Percentiles rank a stretch among this genome's conserved stretches.
Conservation (phyloP, 2,113 vertebrate species). For the Atlantisia rogersi region DNA sequence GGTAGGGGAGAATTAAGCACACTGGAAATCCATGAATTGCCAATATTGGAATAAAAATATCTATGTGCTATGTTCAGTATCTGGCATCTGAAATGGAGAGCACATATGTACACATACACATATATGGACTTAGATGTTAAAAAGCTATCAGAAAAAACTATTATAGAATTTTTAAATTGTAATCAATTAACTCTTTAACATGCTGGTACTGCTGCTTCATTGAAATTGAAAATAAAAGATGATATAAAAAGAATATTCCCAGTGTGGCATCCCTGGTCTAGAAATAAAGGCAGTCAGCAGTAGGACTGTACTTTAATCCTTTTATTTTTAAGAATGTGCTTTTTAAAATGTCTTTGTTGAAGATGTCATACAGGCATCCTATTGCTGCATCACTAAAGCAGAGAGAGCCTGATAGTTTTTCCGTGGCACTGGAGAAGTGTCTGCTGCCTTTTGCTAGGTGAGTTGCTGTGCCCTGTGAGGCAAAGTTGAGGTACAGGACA, state of each 20-base stretch:
- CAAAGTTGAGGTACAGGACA: rapidly evolving
- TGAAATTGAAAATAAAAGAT: constrained; percentile 9
- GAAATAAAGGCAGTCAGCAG: background rate
- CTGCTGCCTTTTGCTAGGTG: background rate
- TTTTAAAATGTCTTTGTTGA: background rate
- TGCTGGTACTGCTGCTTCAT: background rate
- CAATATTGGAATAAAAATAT: background rate
- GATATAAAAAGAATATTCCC: background rate
- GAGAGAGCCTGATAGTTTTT: background rate
- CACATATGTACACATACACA: background rate
- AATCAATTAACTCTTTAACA: background rate
- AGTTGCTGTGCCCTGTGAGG: background rate
- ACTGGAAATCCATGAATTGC: background rate
- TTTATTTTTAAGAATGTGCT: background rate
- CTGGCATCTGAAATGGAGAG: background rate
- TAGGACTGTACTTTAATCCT: background rate
- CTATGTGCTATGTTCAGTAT: background rate
- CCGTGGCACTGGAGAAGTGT: background rate
- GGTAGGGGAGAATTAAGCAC: background rate
- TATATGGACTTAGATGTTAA: background rate
- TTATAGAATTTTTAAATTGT: background rate
- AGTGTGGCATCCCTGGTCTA: background rate
- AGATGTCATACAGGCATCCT: background rate
- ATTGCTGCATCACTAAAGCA: background rate
- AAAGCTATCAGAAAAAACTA: background rate